These are phyloP conservation scores for Mesochorus sp. DNA, from an alignment of 2,888 invertebrate species.

Conservation along the genomic window DNA sequence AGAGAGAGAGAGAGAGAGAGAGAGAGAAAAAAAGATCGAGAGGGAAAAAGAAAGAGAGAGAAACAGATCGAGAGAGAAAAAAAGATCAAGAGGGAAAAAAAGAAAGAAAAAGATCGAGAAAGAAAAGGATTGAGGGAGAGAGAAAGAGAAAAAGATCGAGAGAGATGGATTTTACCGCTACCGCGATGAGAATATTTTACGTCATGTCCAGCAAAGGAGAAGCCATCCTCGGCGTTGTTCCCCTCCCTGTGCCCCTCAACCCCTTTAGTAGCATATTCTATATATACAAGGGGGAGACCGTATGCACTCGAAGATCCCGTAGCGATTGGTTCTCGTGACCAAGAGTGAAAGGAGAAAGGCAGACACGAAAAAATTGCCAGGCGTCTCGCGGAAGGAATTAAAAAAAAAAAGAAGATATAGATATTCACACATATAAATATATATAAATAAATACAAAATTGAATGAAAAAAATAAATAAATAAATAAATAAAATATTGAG, in stretches of 20 bases:
- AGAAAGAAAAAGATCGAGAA: no score
- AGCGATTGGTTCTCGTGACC: constrained; percentile 49
- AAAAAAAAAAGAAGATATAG: constrained; percentile 48
- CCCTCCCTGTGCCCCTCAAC: constrained; percentile 46
- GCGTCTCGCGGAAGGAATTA: constrained; percentile 49
- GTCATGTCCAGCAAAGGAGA: constrained; percentile 67
- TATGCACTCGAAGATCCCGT: constrained; percentile 29
- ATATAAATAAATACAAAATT: no score
- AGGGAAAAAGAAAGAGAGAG: constrained; percentile 18
- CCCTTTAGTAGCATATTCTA: neutral
- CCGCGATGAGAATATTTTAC: constrained; percentile 67
- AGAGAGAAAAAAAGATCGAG: no score
- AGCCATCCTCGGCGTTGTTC: constrained; percentile 54
- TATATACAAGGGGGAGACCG: neutral
- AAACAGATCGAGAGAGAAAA: no score
- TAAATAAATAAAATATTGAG: constrained; percentile 53
- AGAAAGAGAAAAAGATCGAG: no score
- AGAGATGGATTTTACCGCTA: constrained; percentile 2
- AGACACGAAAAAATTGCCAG: constrained; percentile 59
- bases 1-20: constrained; percentile 11
- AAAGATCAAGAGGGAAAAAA: no score
- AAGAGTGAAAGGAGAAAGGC: constrained; percentile 81
- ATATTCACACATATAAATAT: neutral
- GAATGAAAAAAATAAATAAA: constrained; percentile 26
- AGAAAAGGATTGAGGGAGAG: neutral